Base-by-base conservation (phyloP, 2,888 invertebrate genomes). In the Oxytorus armatus region DNA sequence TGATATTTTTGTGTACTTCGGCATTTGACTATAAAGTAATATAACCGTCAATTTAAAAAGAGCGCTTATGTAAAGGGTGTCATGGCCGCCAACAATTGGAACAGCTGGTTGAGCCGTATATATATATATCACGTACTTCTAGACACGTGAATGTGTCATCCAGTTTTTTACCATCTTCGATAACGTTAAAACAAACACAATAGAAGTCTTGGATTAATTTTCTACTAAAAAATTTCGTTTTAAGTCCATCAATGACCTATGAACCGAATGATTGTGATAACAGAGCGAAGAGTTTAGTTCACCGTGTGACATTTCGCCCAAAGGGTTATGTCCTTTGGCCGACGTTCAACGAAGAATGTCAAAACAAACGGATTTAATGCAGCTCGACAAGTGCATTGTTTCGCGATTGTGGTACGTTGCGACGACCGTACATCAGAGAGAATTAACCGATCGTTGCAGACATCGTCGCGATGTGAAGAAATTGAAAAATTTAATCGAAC, bases 401-500 rank as follows among this genome's bases (percentile, higher is more conserved):
- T 88, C 89, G 61, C 88, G 86, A 86, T 88, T 90, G 77, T 90
- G 89, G 90, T 91, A 88, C 61, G 89, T 90, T n/a, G 86, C 89
- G 33, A 84, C 84, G 59, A 79, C 81, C 65, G 68, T 88, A 83
- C 82, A 86, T 23, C 79, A 79, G 11, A 78, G 55, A 18, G 82
- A 85, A 76, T 79, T 61, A 59, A 72, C 55, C 18, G 77, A 77
- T 53, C 78, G 69, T 18, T 80, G 47, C 7, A 59, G 79, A 63
- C 57, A 70, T 42, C 65, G 57, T 66, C 77, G 49, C n/a, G 75
- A 68, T 47, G 36, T 42, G 1, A 49, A 75, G 42, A 57, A 69
- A 29, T 75, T 81, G 11, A 68, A 68, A 18, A 51, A 66, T 59
- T 51, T 77, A 4, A 81, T 81, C 11, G 51, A 10, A 25, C 65